These are phyloP conservation scores for Andrena marginata DNA, from an alignment of 2,888 invertebrate genomes.

Conservation along the genomic window DNA sequence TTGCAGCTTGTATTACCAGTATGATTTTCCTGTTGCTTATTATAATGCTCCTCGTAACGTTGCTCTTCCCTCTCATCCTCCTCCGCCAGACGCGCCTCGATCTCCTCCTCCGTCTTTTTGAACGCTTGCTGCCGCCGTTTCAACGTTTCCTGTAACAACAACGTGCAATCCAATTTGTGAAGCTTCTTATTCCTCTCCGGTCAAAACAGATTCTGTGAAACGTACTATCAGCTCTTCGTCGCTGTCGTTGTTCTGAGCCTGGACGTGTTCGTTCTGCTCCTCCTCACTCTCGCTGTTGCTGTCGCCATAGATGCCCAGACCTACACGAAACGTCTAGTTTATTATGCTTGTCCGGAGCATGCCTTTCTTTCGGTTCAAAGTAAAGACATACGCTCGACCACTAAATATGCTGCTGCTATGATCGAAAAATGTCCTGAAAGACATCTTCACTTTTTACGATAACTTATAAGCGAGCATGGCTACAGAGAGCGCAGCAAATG, in stretches of 20 bases:
- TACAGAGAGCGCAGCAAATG: constrained; percentile 47
- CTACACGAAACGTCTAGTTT: constrained; percentile 86
- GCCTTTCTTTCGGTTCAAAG: constrained; percentile 18
- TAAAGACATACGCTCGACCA: constrained; percentile 66
- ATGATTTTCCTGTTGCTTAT: constrained; percentile 78
- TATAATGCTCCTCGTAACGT: constrained; percentile 72
- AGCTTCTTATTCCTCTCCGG: too few relatives aligned
- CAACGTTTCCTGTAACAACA: constrained; percentile 87
- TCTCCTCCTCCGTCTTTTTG: constrained; percentile 91
- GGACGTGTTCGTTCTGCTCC: constrained; percentile 85
- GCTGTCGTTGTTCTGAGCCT: constrained; percentile 86
- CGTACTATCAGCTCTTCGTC: constrained; percentile 91
- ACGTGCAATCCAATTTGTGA: constrained; percentile 9
- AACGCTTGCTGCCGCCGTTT: constrained; percentile 89
- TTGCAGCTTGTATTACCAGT: constrained; percentile 83
- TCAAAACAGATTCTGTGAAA: not conserved
- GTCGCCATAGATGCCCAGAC: constrained; percentile 94
- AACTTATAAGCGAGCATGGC: constrained; percentile 64
- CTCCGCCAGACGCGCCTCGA: constrained; percentile 89
- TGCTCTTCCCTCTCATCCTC: constrained; percentile 86
- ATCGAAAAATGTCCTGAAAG: constrained; percentile 66
- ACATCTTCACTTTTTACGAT: constrained; percentile 59
- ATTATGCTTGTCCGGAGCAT: constrained; percentile 43
- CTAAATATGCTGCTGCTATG: constrained; percentile 66
- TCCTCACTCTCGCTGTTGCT: constrained; percentile 87